phyloP scores from a whole-genome alignment of 2,888 invertebrate species.

The Silvanus unidentatus region DNA sequence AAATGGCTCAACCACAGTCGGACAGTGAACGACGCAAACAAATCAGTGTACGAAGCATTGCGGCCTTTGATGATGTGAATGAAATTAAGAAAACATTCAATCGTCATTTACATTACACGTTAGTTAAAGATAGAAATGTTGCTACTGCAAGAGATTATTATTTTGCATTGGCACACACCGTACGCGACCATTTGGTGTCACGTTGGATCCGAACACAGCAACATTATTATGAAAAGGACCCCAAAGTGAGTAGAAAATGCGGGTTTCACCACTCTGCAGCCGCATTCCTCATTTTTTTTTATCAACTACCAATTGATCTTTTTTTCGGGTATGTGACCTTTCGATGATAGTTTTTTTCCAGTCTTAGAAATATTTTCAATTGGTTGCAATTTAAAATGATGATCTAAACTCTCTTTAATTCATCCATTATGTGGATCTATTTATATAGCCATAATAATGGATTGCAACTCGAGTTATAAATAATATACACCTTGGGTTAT shows the following conservation, averaged over 20 bases:
- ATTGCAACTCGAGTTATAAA: too few relatives aligned
- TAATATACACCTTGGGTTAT: too few relatives aligned
- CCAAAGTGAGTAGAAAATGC: conserved; percentile 89
- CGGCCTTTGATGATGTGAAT: conserved; percentile 91
- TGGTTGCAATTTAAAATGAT: too few relatives aligned
- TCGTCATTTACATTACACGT: conserved; percentile 95
- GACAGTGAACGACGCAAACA: conserved; percentile 91
- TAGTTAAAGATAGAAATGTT: conserved; percentile 99
- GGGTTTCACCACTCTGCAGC: too few relatives aligned
- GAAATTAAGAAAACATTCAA: conserved; percentile 99
- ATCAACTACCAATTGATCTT: too few relatives aligned
- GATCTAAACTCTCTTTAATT: too few relatives aligned
- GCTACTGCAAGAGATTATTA: conserved; percentile 96
- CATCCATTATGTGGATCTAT: too few relatives aligned
- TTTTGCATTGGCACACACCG: conserved; percentile 95
- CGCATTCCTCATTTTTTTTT: too few relatives aligned
- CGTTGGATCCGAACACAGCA: conserved; percentile 99
- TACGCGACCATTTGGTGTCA: conserved; percentile 95
- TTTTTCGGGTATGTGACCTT: too few relatives aligned
- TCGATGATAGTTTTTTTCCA: too few relatives aligned
- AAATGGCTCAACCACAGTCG: conserved; percentile 67
- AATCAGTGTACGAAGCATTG: conserved; percentile 96
- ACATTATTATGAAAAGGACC: conserved; percentile 97
- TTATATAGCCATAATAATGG: too few relatives aligned
- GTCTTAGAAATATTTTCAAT: too few relatives aligned